Conservation (phyloP, 2,113 vertebrate genomes). For the Brienomyrus longianalis region DNA sequence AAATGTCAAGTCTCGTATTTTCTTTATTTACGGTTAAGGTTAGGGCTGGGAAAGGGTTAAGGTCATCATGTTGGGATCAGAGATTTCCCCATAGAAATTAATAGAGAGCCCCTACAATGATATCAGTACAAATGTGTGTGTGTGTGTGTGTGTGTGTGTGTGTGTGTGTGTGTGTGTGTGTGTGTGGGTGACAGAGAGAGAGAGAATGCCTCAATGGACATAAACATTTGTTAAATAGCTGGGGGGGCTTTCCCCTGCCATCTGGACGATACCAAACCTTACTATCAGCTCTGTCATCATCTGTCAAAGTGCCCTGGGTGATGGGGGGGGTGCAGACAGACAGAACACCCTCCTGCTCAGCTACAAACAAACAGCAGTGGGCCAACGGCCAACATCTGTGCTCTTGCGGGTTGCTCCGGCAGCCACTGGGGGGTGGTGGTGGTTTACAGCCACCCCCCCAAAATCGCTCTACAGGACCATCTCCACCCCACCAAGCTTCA, state of each 20-base stretch:
- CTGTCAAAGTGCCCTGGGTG: background rate
- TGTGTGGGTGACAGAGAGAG: background rate
- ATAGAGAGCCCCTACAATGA: too few relatives aligned
- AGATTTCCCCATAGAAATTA: too few relatives aligned
- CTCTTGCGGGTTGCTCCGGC: background rate
- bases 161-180: background rate
- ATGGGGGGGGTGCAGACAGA: background rate
- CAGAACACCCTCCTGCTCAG: background rate
- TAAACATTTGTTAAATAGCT: background rate
- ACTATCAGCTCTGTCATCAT: constrained; percentile 4
- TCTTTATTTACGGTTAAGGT: too few relatives aligned
- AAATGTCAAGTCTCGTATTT: too few relatives aligned
- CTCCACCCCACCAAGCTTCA: background rate
- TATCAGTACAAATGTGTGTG: background rate
- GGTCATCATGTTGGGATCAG: too few relatives aligned
- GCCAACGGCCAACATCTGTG: background rate
- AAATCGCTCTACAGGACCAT: background rate
- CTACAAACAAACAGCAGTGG: background rate
- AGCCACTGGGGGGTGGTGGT: background rate
- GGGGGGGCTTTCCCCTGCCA: background rate
- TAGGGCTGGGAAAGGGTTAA: too few relatives aligned
- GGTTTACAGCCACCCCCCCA: background rate
- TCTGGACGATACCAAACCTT: background rate
- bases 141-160: background rate
- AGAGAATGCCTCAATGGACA: background rate